Evolutionary conservation across 2,888 invertebrate genomes (phyloP).

Genomic region (Phyllotreta cruciferae): DNA sequence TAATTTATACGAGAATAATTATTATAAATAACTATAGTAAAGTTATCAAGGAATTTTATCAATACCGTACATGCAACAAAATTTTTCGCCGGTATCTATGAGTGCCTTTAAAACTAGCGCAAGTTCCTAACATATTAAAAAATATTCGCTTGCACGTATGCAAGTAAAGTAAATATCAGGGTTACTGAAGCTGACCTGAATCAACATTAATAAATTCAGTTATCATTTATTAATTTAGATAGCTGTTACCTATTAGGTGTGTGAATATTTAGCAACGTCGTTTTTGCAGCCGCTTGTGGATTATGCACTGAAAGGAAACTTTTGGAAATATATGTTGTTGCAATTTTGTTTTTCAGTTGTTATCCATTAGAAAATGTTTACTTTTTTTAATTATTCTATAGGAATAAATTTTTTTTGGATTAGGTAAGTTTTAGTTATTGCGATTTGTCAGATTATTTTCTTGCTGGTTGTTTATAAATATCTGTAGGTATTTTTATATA

Average conservation of each 20-base stretch:
- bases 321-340: background rate
- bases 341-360: background rate
- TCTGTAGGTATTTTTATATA: background rate
- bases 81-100: background rate
- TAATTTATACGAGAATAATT: too few species aligned
- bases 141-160: slow-evolving; percentile 2
- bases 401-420: slow-evolving; percentile 3
- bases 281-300: background rate
- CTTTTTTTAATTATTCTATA: background rate
- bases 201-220: background rate
- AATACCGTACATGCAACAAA: background rate
- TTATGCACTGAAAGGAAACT: background rate
- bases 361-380: background rate
- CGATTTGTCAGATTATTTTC: background rate
- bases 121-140: background rate
- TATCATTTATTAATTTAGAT: background rate
- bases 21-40: background rate
- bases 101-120: background rate
- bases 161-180: background rate
- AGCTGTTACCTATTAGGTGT: background rate
- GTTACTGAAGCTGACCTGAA: slow-evolving; percentile 3
- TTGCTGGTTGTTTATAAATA: too few species aligned
- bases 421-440: slow-evolving; percentile 4
- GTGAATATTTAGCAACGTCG: background rate
- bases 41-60: slow-evolving; percentile 13